These are phyloP conservation scores for Tympanuchus pallidicinctus DNA, from an alignment of 2,113 vertebrate species.

Conservation along the genomic window DNA sequence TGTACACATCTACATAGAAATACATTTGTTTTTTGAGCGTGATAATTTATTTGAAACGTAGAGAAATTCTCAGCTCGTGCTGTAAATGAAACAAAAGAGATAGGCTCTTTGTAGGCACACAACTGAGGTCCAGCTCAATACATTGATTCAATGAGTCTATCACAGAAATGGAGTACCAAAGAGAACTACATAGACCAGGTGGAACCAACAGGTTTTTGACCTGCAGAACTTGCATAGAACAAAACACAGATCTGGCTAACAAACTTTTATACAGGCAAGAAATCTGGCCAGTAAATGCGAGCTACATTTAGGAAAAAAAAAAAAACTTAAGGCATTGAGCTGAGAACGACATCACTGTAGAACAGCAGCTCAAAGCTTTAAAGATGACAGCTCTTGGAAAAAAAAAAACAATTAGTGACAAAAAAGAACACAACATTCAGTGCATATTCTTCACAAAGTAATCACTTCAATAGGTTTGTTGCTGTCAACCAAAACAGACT, in stretches of 20 bases:
- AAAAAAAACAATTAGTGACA: neutral
- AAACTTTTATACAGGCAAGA: neutral
- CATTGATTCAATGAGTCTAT: neutral
- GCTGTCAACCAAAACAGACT: neutral
- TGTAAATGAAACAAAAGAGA: neutral
- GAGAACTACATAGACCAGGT: neutral
- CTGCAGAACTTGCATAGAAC: neutral
- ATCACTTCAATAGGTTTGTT: neutral
- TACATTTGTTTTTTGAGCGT: neutral
- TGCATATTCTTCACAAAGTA: neutral
- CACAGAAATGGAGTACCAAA: neutral
- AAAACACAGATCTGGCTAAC: neutral
- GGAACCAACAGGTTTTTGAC: neutral
- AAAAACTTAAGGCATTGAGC: neutral
- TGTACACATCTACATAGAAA: neutral
- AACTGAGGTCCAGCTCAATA: neutral
- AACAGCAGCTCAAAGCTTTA: neutral
- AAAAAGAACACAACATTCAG: neutral
- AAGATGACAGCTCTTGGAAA: neutral
- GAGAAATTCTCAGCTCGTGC: neutral
- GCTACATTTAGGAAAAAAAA: neutral
- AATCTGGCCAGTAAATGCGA: neutral
- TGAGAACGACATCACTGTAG: neutral
- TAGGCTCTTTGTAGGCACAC: fast-evolving
- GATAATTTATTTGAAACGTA: neutral